Evolutionary conservation across 2,113 vertebrate genomes (phyloP), one percentile per base, ranked within the genome.

Genomic region (Climacteris rufus): DNA sequence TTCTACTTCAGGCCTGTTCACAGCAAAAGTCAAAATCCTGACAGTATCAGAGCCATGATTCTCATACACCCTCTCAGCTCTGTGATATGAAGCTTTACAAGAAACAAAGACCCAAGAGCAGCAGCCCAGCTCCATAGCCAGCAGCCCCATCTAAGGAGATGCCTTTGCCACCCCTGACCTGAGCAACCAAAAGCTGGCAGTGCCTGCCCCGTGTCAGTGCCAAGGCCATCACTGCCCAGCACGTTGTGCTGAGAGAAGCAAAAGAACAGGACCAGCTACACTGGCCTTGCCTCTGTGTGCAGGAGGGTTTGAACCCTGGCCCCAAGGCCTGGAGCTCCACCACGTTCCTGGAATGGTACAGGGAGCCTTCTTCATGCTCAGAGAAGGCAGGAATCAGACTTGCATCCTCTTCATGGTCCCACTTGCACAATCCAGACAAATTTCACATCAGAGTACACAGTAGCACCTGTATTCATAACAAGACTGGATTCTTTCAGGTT

Each of bases 281-380:
- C 14, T 24, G 27, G 21, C 22, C 54, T 24, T n/a, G 22, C 1
- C 31, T 52, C 47, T 31, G 9, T 53, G 40, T 15, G 8, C 3
- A 5, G n/a, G 12, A 54, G 31, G 42, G 10, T n/a, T 70, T 24
- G 3, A 22, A 66, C 7, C n/a, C 16, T 23, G 12, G 9, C 11
- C 2, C 0, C 8, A 27, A 10, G 0, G 2, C 19, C n/a, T 39
- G 21, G 40, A 80, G 42, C 21, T 25, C 27, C 39, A n/a, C 9
- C 16, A 22, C 7, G 27, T 4, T 21, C 22, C 59, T 69, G 30
- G 39, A 31, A 28, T 18, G 35, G 11, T 18, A 33, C 7, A 2
- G 19, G 13, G 47, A 66, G 42, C 13, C 15, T 33, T 59, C 30
- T 64, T 31, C 35, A 33, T 35, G 23, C 37, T 63, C 2, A 1